Conservation (phyloP, 2,113 vertebrate genomes). For the Pluvianellus socialis region DNA sequence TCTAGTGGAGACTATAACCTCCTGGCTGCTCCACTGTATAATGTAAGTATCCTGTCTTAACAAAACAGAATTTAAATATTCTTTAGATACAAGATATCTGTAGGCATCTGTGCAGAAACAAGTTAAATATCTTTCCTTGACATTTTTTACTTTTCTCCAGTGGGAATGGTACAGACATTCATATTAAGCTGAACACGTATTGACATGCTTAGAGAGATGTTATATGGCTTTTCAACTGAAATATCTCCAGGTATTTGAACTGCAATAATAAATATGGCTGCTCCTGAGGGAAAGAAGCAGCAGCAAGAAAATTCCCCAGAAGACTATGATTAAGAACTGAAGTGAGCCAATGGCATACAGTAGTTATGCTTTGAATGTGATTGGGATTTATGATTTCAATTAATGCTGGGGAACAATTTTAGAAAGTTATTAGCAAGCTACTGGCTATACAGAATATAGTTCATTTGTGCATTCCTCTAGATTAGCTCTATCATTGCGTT, state of each 20-base stretch:
- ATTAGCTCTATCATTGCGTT: constrained; percentile 17
- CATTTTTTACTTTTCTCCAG: constrained; percentile 54
- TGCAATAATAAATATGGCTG: constrained; percentile 61
- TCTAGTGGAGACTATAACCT: constrained; percentile 71
- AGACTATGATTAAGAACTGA: constrained; percentile 60
- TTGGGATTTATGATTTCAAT: constrained; percentile 76
- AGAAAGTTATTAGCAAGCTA: constrained; percentile 64
- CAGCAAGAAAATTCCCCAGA: constrained; percentile 55
- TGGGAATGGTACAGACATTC: constrained; percentile 31
- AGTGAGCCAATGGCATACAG: constrained; percentile 45
- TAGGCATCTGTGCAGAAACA: constrained; percentile 32
- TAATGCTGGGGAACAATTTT: constrained; percentile 66
- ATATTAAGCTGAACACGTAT: constrained; percentile 41
- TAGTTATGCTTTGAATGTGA: constrained; percentile 61
- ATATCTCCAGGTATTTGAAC: constrained; percentile 61
- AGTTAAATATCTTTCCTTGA: constrained; percentile 52
- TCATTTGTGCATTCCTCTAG: constrained; percentile 48
- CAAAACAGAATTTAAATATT: constrained; percentile 74
- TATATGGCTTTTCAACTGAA: constrained; percentile 49
- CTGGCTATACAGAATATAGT: constrained; percentile 26
- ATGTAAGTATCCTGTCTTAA: constrained; percentile 66
- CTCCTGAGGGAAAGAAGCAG: constrained; percentile 30
- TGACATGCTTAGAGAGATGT: constrained; percentile 54
- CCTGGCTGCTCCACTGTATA: constrained; percentile 66
- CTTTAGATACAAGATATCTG: constrained; percentile 59